phyloP scores from a whole-genome alignment of 2,113 vertebrate species.

The Chauna torquata region DNA sequence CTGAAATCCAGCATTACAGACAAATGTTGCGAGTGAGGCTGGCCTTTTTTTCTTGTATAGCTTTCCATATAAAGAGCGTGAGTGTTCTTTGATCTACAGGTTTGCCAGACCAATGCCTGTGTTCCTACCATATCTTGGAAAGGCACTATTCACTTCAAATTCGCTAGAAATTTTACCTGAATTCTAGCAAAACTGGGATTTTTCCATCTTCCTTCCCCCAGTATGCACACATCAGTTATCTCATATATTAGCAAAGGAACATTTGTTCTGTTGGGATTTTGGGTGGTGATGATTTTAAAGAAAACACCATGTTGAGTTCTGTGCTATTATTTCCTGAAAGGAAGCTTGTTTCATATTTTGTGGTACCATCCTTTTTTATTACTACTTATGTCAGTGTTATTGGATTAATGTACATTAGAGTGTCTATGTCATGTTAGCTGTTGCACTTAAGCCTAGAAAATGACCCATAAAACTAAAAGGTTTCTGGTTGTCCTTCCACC shows the following conservation, averaged over 20 bases:
- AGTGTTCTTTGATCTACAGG: neutral
- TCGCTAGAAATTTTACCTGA: neutral
- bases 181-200: neutral
- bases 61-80: neutral
- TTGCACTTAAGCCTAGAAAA: neutral
- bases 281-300: neutral
- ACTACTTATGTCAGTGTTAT: neutral
- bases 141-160: neutral
- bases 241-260: neutral
- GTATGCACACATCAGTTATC: neutral
- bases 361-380: neutral
- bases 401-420: neutral
- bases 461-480: neutral
- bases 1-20: neutral
- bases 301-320: neutral
- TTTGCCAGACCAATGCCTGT: neutral
- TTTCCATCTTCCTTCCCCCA: neutral
- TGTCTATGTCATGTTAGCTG: neutral
- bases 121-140: neutral
- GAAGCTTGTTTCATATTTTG: neutral
- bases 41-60: neutral
- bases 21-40: neutral
- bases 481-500: neutral
- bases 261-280: neutral
- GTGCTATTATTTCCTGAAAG: neutral